Evolutionary conservation across 1,140 invertebrate genomes (phyloP), one percentile per base, ranked within the genome.

Genomic region (Bombus soroeensis): DNA sequence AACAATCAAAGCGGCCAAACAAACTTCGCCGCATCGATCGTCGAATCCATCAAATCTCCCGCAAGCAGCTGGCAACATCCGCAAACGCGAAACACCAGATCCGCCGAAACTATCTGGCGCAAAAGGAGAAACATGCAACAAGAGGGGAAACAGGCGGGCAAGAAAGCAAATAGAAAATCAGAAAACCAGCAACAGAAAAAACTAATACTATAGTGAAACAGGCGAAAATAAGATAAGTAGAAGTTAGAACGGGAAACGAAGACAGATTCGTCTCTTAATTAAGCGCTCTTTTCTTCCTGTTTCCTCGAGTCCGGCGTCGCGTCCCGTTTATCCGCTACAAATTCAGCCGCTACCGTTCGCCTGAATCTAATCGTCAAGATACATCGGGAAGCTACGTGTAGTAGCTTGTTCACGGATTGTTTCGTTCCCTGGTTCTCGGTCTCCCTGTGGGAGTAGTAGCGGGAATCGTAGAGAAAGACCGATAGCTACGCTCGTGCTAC

Each of bases 351-450:
- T 79, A 89, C 84, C 76, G 88, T 89, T 89, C 88, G 74, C 76
- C 82, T 68, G 77, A 87, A 90, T 87, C 88, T 90, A 90, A 90
- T 90, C 89, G 86, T 43, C 70, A 59, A 64, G 88, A 90, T 87
- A 85, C 89, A 90, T 90, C 89, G 88, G 73, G 78, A 77, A 87
- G 88, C n/a, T 71, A 43, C 86, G 89, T 90, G 89, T 90, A 90
- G 80, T 53, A 76, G 89, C 89, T 90, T 90, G 89, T 90, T 90
- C 86, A 88, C 89, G 86, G 83, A 90, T 90, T 90, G 89, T 90
- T 87, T 87, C 88, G 81, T 84, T 87, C 73, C 70, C 79, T 81
- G 64, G 68, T 72, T 77, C 39, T 41, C 70, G 41, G 32, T 78
- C 66, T 83, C n/a, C 64, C 64, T 75, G 70, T 68, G 86, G 79